Base-by-base conservation (phyloP, 2,888 invertebrate species). In the Byasa hedistus region DNA sequence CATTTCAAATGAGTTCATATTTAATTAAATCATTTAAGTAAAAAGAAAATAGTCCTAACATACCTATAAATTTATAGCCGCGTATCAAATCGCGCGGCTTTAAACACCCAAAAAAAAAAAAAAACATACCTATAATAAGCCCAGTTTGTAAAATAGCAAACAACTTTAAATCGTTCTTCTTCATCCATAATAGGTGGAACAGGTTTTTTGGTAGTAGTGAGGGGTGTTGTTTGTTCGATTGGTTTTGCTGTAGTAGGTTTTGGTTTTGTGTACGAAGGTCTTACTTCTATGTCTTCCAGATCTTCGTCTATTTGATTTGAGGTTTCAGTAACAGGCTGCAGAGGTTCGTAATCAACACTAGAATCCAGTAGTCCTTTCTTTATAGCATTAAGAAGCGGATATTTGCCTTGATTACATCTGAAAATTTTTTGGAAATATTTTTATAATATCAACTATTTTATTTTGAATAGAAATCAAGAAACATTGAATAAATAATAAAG, bases 131-230 rank as follows among this genome's bases (percentile, higher is more conserved):
- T 92, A 85, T 98, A 98, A 97, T 97, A 98, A 32, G 98, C 97
- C 98, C 98, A 98, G 79, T 98, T 98, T 0, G 97, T 97, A 82
- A 97, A 98, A 80, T 98, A 98, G 77, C 98, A 98, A 5, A 98
- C 95, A 0, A 97, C 95, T 89, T 97, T 97, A 77, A 93, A 97
- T 66, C 81, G 79, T 70, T 88, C 87, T 69, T 86, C 83, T 65
- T 79, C 77, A 60, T 80, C 74, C 64, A 71, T 75, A 24, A 73
- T 67, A 32, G 78, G 75, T 8, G 71, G 73, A 3, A 62, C 69
- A 19, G 73, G 69, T 61, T 69, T 69, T 5, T 67, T 66, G 8
- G 73, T 80, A 2, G 86, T 82, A 5, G 77, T 73, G 27, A 78
- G 76, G 24, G 77, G 75, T 22, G 76, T 77, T 3, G 79, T 75